phyloP scores from a whole-genome alignment of 2,113 vertebrate species.

The Falcunculus frontatus region DNA sequence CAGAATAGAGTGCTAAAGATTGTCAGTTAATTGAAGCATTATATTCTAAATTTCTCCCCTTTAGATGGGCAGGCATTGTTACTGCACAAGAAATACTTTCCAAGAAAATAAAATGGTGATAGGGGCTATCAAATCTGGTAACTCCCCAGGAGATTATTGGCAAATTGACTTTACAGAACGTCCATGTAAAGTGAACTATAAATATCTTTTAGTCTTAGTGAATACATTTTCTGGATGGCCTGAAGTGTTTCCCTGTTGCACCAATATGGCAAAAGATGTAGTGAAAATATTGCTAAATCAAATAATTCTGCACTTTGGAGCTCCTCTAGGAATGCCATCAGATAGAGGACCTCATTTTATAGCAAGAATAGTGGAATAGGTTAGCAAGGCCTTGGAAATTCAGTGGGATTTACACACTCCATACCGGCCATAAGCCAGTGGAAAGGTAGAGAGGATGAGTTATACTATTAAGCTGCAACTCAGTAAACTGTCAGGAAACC shows the following conservation, averaged over 20 bases:
- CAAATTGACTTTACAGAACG: not conserved
- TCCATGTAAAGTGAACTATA: not conserved
- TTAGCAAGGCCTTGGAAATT: not conserved
- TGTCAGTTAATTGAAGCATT: not conserved
- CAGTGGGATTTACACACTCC: not conserved
- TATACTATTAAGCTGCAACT: not conserved
- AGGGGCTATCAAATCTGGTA: too few relatives aligned
- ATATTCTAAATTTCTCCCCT: not conserved
- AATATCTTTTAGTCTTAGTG: not conserved
- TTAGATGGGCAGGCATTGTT: not conserved
- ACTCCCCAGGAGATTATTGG: too few relatives aligned
- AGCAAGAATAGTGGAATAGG: not conserved
- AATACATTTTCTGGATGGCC: not conserved
- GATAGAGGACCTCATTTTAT: not conserved
- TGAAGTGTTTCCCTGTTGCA: not conserved
- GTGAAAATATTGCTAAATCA: not conserved
- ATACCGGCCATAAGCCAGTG: not conserved
- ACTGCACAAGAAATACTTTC: not conserved
- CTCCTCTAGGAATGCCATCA: not conserved
- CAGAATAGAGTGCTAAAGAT: not conserved
- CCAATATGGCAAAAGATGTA: not conserved
- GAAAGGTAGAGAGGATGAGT: not conserved
- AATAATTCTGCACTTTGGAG: not conserved
- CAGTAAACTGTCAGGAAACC: not conserved
- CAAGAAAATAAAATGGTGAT: not conserved